These are phyloP conservation scores for Limonius californicus DNA, from an alignment of 1,140 invertebrate genomes.

Conservation along the genomic window DNA sequence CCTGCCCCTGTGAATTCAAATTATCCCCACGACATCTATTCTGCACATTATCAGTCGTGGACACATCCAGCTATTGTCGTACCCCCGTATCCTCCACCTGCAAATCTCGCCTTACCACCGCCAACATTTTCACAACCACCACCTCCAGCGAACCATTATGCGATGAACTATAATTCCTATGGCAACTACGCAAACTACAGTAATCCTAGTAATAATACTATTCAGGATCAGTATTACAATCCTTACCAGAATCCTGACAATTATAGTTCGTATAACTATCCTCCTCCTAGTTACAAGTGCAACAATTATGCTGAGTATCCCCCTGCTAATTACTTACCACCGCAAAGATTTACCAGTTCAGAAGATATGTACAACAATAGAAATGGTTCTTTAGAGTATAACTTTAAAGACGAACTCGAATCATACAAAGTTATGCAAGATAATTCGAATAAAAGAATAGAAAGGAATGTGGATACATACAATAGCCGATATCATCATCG, in stretches of 20 bases:
- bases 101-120: neutral
- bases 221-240: neutral
- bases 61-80: neutral
- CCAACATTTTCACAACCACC: neutral
- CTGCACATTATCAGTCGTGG: neutral
- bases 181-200: neutral
- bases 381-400: neutral
- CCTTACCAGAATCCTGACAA: neutral
- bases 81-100: neutral
- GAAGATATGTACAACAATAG: neutral
- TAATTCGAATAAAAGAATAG: neutral
- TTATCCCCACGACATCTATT: neutral
- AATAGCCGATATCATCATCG: neutral
- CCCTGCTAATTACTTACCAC: too few species aligned
- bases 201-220: neutral
- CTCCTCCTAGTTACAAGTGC: neutral
- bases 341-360: neutral
- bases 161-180: neutral
- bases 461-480: neutral
- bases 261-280: neutral
- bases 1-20: neutral
- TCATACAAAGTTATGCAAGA: conserved; percentile 18
- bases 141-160: neutral
- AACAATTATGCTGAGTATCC: neutral
- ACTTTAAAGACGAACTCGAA: conserved; percentile 20